Evolutionary conservation across 2,113 vertebrate species (phyloP).

Genomic region (Rynchops niger): DNA sequence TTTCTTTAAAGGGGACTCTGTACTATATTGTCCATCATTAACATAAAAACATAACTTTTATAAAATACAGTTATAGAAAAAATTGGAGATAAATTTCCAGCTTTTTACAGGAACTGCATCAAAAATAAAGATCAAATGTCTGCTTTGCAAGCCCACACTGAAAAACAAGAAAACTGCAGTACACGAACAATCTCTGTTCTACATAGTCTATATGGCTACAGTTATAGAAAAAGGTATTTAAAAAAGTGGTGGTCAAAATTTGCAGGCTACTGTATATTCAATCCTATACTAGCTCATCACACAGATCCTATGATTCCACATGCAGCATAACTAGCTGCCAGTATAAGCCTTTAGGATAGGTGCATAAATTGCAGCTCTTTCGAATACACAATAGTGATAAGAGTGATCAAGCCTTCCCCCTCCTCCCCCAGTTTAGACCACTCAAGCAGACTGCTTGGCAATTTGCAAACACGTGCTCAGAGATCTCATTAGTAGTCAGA

Average conservation of each 20-base stretch:
- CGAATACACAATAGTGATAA: neutral
- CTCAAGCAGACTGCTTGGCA: slow-evolving; percentile 36
- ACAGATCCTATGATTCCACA: neutral
- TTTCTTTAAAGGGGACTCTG: neutral
- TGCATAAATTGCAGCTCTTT: slow-evolving; percentile 1
- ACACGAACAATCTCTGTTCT: neutral
- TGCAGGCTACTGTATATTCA: neutral
- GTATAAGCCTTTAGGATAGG: neutral
- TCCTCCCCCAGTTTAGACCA: neutral
- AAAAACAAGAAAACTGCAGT: neutral
- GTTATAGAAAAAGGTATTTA: neutral
- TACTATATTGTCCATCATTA: neutral
- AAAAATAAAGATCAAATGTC: neutral
- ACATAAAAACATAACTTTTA: neutral
- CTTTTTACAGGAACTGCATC: neutral
- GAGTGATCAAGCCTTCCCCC: neutral
- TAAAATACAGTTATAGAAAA: neutral
- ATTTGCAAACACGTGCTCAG: slow-evolving; percentile 38
- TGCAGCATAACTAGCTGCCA: neutral
- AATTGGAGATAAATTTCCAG: neutral
- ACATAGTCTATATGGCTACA: neutral
- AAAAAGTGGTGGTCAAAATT: neutral
- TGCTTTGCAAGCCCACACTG: neutral
- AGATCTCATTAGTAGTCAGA: slow-evolving; percentile 57
- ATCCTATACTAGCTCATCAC: neutral